A percentile compares a stretch with the other conserved stretches of the same genome.
phyloP scores from a whole-genome alignment of 2,888 invertebrate genomes.

The Stenichneumon culpator region DNA sequence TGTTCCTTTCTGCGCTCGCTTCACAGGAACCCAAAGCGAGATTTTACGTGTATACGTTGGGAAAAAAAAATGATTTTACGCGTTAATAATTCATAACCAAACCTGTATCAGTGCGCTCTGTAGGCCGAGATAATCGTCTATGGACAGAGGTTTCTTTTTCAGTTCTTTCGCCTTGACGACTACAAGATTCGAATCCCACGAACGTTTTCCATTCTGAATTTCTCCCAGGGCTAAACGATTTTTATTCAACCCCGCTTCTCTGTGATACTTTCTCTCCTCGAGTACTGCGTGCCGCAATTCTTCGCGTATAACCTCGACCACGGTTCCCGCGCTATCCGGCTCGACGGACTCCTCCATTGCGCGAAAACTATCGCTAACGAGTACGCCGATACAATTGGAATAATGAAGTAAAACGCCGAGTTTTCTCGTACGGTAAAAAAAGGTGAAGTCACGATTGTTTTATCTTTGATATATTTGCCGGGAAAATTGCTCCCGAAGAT shows the following conservation, averaged over 20 bases:
- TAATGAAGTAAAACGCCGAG: too few species aligned
- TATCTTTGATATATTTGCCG: too few species aligned
- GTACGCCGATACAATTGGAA: too few species aligned
- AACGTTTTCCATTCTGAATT: slow-evolving; percentile 38
- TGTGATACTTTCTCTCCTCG: slow-evolving; percentile 74
- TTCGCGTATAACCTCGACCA: slow-evolving; percentile 73
- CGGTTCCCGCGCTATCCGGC: slow-evolving; percentile 7
- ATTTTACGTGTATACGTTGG: too few species aligned
- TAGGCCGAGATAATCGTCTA: slow-evolving; percentile 77
- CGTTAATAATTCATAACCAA: slow-evolving; percentile 14
- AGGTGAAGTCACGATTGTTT: too few species aligned
- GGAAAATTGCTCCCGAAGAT: too few species aligned
- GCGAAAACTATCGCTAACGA: neutral
- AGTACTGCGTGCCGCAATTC: slow-evolving; percentile 72
- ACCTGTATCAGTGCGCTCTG: slow-evolving; percentile 82
- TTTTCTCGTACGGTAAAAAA: too few species aligned
- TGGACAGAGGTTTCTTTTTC: slow-evolving; percentile 74
- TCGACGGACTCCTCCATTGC: neutral
- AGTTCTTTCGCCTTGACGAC: slow-evolving; percentile 72
- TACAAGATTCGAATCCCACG: slow-evolving; percentile 73
- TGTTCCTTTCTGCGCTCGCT: too few species aligned
- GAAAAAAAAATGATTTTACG: neutral
- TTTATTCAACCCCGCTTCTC: slow-evolving; percentile 73
- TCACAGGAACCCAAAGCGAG: too few species aligned
- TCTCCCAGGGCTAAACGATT: slow-evolving; percentile 77